These are phyloP conservation scores for Cataglyphis hispanica DNA, from an alignment of 1,140 invertebrate genomes.

Conservation along the genomic window DNA sequence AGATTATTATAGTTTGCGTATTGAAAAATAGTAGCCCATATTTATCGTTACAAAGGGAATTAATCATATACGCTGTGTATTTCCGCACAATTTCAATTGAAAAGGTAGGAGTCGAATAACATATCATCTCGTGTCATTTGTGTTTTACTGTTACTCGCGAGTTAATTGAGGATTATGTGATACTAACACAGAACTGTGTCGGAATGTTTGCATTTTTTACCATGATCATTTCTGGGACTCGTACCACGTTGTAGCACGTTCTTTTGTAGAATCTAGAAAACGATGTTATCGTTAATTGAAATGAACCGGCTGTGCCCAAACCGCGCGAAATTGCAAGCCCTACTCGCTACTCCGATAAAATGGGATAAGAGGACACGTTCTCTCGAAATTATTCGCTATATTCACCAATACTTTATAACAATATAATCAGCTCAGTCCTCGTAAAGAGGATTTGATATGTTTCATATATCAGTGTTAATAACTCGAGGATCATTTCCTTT, in stretches of 20 bases:
- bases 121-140: not conserved
- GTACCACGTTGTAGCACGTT: constrained; percentile 56
- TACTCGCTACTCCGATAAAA: constrained; percentile 55
- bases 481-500: not conserved
- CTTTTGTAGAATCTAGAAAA: constrained; percentile 72
- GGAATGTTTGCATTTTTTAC: constrained; percentile 59
- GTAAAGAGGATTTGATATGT: not conserved
- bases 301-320: constrained; percentile 76
- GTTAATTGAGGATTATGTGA: constrained; percentile 40
- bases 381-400: constrained; percentile 26
- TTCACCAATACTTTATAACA: not conserved
- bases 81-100: not conserved
- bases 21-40: not conserved
- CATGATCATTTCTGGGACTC: constrained; percentile 11
- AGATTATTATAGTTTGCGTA: too few relatives aligned
- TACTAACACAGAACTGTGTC: not conserved
- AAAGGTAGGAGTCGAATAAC: not conserved
- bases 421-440: not conserved
- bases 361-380: constrained; percentile 60
- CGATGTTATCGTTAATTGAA: constrained; percentile 76
- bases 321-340: constrained; percentile 72
- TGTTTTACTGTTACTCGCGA: not conserved
- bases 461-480: not conserved
- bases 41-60: not conserved
- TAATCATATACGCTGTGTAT: not conserved